These are phyloP conservation scores for Notoglanidium macrostoma DNA, from an alignment of 2,797 vertebrate species.

Conservation along the genomic window DNA sequence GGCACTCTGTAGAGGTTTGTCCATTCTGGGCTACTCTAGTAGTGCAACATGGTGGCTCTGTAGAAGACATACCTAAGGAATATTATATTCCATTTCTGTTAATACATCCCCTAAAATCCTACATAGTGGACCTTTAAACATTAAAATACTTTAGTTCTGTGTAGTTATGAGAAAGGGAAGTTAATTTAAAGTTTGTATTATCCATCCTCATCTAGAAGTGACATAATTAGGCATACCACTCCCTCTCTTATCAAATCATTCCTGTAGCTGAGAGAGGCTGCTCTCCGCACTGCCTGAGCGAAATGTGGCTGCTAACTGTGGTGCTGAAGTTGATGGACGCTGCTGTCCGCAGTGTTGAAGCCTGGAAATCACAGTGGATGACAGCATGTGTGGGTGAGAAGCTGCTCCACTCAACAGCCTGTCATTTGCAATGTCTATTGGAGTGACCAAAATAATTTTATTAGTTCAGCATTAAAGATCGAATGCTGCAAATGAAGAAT, in stretches of 20 bases:
- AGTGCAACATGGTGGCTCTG: no score
- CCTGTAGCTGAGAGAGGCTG: background rate
- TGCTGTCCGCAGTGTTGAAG: slow-evolving; percentile 23
- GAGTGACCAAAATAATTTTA: slow-evolving; percentile 27
- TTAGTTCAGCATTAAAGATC: slow-evolving; percentile 10
- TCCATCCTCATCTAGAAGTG: background rate
- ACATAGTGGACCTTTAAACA: background rate
- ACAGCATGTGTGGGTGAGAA: slow-evolving; percentile 34
- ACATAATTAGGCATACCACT: background rate
- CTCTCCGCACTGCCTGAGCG: background rate
- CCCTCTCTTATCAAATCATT: background rate
- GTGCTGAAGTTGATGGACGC: slow-evolving; percentile 25
- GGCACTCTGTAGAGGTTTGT: no score
- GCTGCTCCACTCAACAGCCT: slow-evolving; percentile 13
- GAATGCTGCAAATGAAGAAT: background rate
- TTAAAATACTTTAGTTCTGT: background rate
- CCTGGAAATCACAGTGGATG: slow-evolving; percentile 23
- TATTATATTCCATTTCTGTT: no score
- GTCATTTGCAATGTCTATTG: slow-evolving; percentile 10
- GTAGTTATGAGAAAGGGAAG: background rate
- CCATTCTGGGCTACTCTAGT: no score
- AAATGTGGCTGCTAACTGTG: slow-evolving; percentile 5
- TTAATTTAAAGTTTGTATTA: background rate
- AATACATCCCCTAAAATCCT: no score
- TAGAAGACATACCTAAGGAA: no score